These are phyloP conservation scores for Harlomillsia oculata DNA, from an alignment of 1,140 invertebrate genomes.

Conservation along the genomic window DNA sequence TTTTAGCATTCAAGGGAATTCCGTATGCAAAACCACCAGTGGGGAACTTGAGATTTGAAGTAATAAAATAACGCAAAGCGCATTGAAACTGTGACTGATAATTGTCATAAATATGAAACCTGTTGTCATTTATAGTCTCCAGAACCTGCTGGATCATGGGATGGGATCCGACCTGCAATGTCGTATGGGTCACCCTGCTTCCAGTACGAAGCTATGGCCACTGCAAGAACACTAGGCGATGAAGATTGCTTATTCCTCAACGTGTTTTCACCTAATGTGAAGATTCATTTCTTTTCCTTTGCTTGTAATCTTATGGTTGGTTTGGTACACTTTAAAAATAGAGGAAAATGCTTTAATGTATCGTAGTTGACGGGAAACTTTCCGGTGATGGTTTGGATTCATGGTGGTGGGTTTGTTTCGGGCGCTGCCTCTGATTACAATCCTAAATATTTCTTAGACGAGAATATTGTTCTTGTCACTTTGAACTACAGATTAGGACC, in stretches of 20 bases:
- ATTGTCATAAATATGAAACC: too few relatives aligned
- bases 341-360: not conserved
- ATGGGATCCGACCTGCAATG: not conserved
- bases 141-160: not conserved
- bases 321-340: not conserved
- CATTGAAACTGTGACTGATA: too few relatives aligned
- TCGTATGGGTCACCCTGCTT: not conserved
- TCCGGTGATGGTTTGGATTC: constrained; percentile 48
- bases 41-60: too few relatives aligned
- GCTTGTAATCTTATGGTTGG: not conserved
- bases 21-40: too few relatives aligned
- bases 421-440: constrained; percentile 11
- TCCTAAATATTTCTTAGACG: constrained; percentile 28
- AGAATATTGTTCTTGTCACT: constrained; percentile 29
- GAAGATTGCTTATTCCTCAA: constrained; percentile 9
- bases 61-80: too few relatives aligned
- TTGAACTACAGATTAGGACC: constrained; percentile 31
- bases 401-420: constrained; percentile 39
- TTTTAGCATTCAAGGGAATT: too few relatives aligned
- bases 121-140: not conserved
- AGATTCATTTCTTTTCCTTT: not conserved
- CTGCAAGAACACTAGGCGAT: too few relatives aligned
- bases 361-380: not conserved
- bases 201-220: not conserved
- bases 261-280: not conserved